A percentile compares a stretch with the other conserved stretches of the same genome.
These are phyloP conservation scores for Chloropsis hardwickii DNA, from an alignment of 2,113 vertebrate genomes.

Conservation along the genomic window DNA sequence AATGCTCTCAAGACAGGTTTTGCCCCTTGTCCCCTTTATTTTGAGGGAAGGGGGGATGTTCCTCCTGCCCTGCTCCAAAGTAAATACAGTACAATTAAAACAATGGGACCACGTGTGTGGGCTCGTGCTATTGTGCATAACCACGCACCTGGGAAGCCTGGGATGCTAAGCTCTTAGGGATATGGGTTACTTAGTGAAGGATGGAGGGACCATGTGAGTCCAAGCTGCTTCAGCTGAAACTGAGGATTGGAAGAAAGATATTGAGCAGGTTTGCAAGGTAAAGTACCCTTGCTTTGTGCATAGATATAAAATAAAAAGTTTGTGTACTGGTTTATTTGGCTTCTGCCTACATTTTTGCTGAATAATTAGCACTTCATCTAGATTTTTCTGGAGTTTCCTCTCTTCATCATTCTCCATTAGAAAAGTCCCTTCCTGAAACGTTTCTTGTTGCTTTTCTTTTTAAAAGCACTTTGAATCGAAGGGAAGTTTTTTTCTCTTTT, in stretches of 20 bases:
- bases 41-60: background rate
- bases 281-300: background rate
- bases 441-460: background rate
- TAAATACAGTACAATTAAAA: background rate
- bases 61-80: background rate
- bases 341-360: background rate
- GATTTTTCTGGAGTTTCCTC: background rate
- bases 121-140: fast-evolving
- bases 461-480: background rate
- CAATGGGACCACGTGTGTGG: fast-evolving
- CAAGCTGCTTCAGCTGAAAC: background rate
- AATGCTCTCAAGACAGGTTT: background rate
- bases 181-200: background rate
- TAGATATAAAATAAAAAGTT: background rate
- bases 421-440: background rate
- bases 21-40: background rate
- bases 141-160: fast-evolving
- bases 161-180: background rate
- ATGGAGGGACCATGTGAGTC: background rate
- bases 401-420: background rate
- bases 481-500: background rate
- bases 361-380: background rate
- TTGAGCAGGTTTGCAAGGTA: background rate
- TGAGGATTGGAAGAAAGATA: background rate
- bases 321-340: background rate